Conservation (phyloP, 2,797 vertebrate genomes). For the Peromyscus aztecus region DNA sequence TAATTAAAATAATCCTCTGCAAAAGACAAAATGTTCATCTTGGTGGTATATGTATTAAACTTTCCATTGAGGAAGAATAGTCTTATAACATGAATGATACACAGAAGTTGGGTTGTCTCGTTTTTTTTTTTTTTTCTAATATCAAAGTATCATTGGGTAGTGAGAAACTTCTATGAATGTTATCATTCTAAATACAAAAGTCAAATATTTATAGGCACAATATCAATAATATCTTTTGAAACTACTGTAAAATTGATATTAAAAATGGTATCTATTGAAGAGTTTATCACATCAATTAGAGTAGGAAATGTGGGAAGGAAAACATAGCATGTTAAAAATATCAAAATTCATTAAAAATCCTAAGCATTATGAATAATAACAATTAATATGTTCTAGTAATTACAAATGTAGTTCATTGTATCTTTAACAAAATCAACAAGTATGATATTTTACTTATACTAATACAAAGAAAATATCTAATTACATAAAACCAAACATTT, state of each 20-base stretch:
- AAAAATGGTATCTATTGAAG: not conserved
- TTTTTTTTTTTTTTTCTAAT: not conserved
- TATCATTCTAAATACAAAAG: not conserved
- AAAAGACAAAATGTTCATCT: not conserved
- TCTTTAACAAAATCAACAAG: not conserved
- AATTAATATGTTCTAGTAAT: not conserved
- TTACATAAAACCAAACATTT: not conserved
- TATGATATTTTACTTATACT: not conserved
- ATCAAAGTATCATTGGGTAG: not conserved
- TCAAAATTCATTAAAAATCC: not conserved
- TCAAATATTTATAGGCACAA: not conserved
- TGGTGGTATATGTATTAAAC: slow-evolving; percentile 42
- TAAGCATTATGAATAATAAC: not conserved
- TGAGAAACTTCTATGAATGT: not conserved
- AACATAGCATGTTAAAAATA: not conserved
- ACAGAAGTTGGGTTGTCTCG: not conserved
- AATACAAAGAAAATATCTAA: not conserved
- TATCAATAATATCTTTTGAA: not conserved
- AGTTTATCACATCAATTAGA: not conserved
- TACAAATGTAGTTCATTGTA: not conserved
- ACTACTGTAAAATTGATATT: not conserved
- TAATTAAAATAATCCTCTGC: slow-evolving; percentile 15
- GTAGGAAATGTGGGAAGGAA: not conserved
- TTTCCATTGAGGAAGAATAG: slow-evolving; percentile 57
- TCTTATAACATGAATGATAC: not conserved